Percentiles rank a stretch among this genome's conserved stretches.
phyloP scores from a whole-genome alignment of 1,140 invertebrate species.

The Vanessa atalanta region DNA sequence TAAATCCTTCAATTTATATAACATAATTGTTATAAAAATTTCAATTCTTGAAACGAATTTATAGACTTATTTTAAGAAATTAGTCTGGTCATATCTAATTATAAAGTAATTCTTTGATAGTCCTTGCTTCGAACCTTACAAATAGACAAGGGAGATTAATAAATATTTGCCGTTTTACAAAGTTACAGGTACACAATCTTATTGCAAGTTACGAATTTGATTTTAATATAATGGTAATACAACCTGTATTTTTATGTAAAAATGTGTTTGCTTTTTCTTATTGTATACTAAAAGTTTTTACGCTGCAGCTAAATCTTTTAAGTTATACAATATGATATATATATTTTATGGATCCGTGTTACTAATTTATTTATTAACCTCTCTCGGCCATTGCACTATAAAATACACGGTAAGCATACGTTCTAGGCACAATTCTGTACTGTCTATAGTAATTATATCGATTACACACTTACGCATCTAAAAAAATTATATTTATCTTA shows the following conservation, averaged over 20 bases:
- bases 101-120: background rate
- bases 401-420: constrained; percentile 76
- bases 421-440: constrained; percentile 79
- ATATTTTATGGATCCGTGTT: no score
- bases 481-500: constrained; percentile 43
- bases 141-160: constrained; percentile 23
- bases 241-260: no score
- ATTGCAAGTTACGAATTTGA: background rate
- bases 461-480: constrained; percentile 63
- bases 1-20: background rate
- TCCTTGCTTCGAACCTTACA: constrained; percentile 61
- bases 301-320: no score
- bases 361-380: constrained; percentile 21
- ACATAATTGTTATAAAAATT: background rate
- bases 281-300: no score
- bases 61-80: background rate
- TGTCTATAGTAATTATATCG: constrained; percentile 68
- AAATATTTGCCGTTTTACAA: constrained; percentile 12
- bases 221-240: background rate
- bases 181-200: background rate
- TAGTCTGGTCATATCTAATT: background rate
- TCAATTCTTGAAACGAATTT: background rate
- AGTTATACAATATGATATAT: no score
- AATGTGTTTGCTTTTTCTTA: no score
- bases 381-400: constrained; percentile 67